Percentiles rank a stretch among this genome's conserved stretches.
Evolutionary conservation across 2,888 invertebrate genomes (phyloP).

Genomic region (Imbricaverruca yamaguchii): DNA sequence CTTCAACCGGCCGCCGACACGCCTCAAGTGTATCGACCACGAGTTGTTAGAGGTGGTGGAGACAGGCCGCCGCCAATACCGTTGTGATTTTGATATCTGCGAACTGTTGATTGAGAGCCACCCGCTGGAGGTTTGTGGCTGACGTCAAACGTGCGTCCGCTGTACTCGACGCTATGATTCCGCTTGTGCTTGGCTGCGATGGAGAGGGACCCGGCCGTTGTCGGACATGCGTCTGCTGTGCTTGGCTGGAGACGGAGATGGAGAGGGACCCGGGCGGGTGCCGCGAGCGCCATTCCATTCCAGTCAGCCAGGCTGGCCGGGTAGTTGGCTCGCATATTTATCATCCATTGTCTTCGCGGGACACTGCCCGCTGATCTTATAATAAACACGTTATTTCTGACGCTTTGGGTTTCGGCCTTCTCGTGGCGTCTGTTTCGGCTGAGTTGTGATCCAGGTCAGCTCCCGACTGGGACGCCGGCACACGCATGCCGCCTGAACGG

Average conservation of each 20-base stretch:
- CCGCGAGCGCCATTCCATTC: neutral
- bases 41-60: neutral
- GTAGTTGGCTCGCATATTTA: no score
- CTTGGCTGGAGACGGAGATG: no score
- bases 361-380: neutral
- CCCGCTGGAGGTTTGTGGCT: neutral
- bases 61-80: neutral
- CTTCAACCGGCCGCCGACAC: no score
- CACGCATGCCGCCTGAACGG: no score
- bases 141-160: neutral
- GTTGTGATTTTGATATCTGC: conserved; percentile 12
- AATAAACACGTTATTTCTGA: conserved; percentile 17
- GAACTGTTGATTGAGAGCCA: neutral
- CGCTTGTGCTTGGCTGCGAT: neutral
- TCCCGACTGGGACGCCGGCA: no score
- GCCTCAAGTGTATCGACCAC: neutral
- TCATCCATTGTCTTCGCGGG: no score
- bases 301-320: no score
- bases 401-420: conserved; percentile 54
- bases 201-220: neutral
- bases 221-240: no score
- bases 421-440: no score
- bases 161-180: neutral
- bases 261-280: no score
- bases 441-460: no score